Evolutionary conservation across 2,113 vertebrate species (phyloP).

Genomic region (Petrocephalus zakoni): DNA sequence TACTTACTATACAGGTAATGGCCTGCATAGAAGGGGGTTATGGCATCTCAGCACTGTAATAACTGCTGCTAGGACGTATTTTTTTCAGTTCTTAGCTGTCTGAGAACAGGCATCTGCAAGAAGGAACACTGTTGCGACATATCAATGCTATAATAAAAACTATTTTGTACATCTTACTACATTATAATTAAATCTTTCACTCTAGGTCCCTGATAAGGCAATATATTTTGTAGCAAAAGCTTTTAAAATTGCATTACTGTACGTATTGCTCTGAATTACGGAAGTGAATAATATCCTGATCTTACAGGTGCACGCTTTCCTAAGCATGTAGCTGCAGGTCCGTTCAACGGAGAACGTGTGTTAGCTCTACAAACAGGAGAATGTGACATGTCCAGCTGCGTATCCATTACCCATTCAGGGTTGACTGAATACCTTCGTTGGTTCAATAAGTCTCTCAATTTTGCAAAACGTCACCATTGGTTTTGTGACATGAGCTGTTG

Average conservation of each 20-base stretch:
- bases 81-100: background rate
- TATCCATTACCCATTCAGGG: constrained; percentile 10
- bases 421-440: constrained; percentile 19
- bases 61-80: background rate
- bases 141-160: background rate
- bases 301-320: background rate
- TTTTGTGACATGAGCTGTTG: constrained; percentile 29
- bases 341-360: background rate
- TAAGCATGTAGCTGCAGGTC: background rate
- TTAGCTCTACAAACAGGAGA: background rate
- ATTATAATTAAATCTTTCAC: background rate
- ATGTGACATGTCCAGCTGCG: background rate
- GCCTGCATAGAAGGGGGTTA: background rate
- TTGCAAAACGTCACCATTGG: constrained; percentile 26
- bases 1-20: background rate
- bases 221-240: background rate
- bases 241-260: background rate
- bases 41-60: background rate
- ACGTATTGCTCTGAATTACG: background rate
- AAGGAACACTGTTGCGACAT: background rate
- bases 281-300: background rate
- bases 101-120: background rate
- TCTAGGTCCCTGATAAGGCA: background rate
- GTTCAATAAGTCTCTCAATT: constrained; percentile 30
- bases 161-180: background rate